phyloP scores from a whole-genome alignment of 2,797 vertebrate genomes.

The Zalophus californianus region DNA sequence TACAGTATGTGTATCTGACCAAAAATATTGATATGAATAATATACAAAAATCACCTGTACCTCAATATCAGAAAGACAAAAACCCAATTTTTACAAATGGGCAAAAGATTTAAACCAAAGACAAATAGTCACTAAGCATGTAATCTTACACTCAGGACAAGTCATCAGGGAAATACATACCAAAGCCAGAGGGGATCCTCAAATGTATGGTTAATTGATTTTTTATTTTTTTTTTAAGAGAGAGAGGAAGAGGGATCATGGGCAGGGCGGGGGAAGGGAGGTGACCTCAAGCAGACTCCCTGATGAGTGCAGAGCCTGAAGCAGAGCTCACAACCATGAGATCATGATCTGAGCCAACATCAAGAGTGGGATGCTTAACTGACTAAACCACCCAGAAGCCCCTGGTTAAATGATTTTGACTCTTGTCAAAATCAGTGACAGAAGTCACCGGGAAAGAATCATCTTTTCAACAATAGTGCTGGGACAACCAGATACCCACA shows the following conservation, averaged over 20 bases:
- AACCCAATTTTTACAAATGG: neutral
- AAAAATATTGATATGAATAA: neutral
- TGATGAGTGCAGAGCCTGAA: neutral
- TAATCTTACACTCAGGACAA: neutral
- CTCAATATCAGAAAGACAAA: neutral
- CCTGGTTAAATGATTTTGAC: neutral
- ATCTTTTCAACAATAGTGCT: neutral
- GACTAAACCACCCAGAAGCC: neutral
- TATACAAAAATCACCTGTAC: neutral
- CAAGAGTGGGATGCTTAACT: neutral
- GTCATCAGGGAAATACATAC: neutral
- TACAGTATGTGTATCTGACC: neutral
- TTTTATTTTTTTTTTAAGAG: neutral
- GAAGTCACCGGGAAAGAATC: neutral
- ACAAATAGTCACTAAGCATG: neutral
- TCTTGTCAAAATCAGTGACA: too few relatives aligned
- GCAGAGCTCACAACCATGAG: neutral
- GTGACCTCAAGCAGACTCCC: neutral
- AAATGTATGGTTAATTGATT: too few relatives aligned
- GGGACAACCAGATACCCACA: too few relatives aligned
- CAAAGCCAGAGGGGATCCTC: neutral
- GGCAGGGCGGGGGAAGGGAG: fast-evolving
- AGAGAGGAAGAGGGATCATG: neutral
- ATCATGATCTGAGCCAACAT: neutral
- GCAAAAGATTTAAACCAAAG: neutral